Percentiles rank a stretch among this genome's conserved stretches.
Conservation (phyloP, 2,888 invertebrate species). For the Corbicula japonica region DNA sequence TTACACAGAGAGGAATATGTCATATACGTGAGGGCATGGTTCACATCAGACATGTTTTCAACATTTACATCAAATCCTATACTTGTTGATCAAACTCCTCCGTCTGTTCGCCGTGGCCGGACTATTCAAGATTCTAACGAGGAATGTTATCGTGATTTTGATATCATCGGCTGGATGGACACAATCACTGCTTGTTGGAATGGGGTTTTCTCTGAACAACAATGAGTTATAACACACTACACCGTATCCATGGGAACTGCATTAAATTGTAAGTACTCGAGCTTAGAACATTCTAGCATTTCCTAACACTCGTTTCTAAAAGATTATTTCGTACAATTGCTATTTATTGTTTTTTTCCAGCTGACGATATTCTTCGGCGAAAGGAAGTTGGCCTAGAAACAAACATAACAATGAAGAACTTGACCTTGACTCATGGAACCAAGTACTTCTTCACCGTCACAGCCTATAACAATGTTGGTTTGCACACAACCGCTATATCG, state of each 20-base stretch:
- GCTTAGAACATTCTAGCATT: background rate
- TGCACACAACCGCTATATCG: conserved; percentile 53
- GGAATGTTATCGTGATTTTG: conserved; percentile 60
- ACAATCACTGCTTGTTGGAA: conserved; percentile 68
- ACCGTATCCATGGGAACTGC: conserved; percentile 49
- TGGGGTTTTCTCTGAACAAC: conserved; percentile 57
- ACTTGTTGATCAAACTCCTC: conserved; percentile 65
- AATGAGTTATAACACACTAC: conserved; percentile 38
- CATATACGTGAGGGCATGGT: conserved; percentile 68
- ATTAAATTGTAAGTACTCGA: conserved; percentile 37
- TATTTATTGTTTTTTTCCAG: background rate
- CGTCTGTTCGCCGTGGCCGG: conserved; percentile 51
- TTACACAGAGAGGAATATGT: conserved; percentile 41
- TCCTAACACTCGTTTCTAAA: background rate
- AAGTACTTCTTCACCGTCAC: conserved; percentile 60
- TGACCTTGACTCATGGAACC: conserved; percentile 56
- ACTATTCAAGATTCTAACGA: conserved; percentile 62
- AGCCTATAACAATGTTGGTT: conserved; percentile 62
- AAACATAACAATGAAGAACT: conserved; percentile 30
- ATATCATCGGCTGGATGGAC: conserved; percentile 61
- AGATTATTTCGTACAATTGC: conserved; percentile 3
- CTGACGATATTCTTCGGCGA: background rate
- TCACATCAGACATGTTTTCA: conserved; percentile 26
- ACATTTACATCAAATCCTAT: conserved; percentile 59
- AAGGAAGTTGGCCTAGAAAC: conserved; percentile 36